Evolutionary conservation across 2,797 vertebrate genomes (phyloP), one percentile per base, ranked within the genome.

Genomic region (Sparus aurata): DNA sequence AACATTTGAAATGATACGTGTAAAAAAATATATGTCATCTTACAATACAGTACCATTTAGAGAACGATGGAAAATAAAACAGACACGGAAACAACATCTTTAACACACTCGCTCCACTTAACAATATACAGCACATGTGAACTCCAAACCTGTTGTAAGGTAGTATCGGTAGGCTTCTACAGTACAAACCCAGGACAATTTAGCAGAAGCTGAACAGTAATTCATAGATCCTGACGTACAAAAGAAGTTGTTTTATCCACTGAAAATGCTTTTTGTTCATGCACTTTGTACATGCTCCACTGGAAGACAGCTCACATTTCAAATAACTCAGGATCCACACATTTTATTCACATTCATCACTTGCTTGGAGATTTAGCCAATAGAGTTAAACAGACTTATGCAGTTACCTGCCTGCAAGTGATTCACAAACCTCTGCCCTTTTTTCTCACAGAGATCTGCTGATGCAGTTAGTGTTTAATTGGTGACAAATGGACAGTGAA

Each of bases 21-120:
- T 95, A 96, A 95, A 96, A 96, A 95, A 95, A 95, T 95, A 95
- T 94, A 95, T 92, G 91, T 94, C 91, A 93, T 95, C 92, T 95
- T 95, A 95, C 95, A 94, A 93, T 94, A 95, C 94, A 94, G 92
- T 92, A 95, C 94, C 89, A 88, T 90, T 89, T 89, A 82, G 93
- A 92, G 90, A 92, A 94, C 85, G 15, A 89, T 86, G 89, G 74
- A 85, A 91, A 90, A 82, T 38, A 89, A 86, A 72, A 92, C 57
- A 49, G 53, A 93, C 82, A 94, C 88, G 68, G 78, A 86, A 91
- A 93, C 88, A 82, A 94, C 91, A 93, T 80, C 82, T 80, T 70
- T 15, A 75, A 87, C 90, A 91, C 82, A 87, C 83, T 87, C 86
- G 82, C 86, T 90, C 86, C 90, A 91, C 85, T 85, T 75, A 70